phyloP scores from a whole-genome alignment of 1,140 invertebrate genomes.

The Cecropterus lyciades region DNA sequence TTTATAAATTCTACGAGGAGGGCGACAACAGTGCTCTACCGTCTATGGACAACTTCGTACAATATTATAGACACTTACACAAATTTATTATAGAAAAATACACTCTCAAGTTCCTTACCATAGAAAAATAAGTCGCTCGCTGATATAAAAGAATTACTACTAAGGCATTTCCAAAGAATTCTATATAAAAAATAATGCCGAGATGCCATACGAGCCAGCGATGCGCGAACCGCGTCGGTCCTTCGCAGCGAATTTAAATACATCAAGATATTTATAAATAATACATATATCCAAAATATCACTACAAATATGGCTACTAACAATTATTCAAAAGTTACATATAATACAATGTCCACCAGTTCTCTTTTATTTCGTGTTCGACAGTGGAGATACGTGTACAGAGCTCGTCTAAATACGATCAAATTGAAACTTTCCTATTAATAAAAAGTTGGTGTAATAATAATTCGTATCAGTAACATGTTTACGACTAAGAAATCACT shows the following conservation, averaged over 20 bases:
- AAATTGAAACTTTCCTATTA: slow-evolving; percentile 1
- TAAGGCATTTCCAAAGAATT: slow-evolving; percentile 25
- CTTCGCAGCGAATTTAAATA: slow-evolving; percentile 6
- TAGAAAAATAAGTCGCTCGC: slow-evolving; percentile 58
- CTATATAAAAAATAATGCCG: slow-evolving; percentile 21
- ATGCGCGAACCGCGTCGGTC: neutral
- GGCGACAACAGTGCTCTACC: slow-evolving; percentile 20
- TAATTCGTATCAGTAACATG: slow-evolving; percentile 7
- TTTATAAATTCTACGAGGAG: slow-evolving; percentile 15
- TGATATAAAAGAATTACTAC: slow-evolving; percentile 21
- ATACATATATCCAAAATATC: slow-evolving; percentile 27
- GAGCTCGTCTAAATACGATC: neutral
- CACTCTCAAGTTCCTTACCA: slow-evolving; percentile 46
- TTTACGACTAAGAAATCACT: slow-evolving; percentile 13
- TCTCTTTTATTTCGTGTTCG: neutral
- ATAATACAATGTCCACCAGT: neutral
- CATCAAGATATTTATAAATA: slow-evolving; percentile 20
- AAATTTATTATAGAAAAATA: slow-evolving; percentile 57
- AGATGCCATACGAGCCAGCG: neutral
- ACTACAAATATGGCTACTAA: slow-evolving; percentile 29
- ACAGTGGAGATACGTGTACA: neutral
- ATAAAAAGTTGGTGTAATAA: neutral
- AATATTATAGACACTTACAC: slow-evolving; percentile 32
- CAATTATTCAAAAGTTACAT: slow-evolving; percentile 10
- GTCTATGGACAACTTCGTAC: slow-evolving; percentile 40